Evolutionary conservation across 2,113 vertebrate genomes (phyloP), one percentile per base, ranked within the genome.

Genomic region (Tupaia tana): DNA sequence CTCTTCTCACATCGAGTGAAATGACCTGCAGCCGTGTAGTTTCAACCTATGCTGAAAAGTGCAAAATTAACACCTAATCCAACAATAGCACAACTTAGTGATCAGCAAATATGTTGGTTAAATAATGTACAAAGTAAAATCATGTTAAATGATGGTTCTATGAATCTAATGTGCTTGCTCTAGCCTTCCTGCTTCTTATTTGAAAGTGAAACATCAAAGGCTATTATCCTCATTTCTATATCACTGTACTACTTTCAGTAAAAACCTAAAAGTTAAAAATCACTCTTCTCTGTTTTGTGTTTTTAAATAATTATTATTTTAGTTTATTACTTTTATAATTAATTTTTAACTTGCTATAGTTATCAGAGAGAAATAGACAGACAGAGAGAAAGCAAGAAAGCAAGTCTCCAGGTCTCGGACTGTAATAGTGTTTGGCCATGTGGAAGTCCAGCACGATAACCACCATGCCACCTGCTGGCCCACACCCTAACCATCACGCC

Each of bases 191-290:
- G 64, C 4, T 92, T 87, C 25, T 86, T 93, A 52, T 77, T 84
- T 91, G 88, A 93, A 93, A 86, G n/a, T 73, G 10, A 58, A 82
- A 70, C 64, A 74, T 63, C n/a, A 82, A 92, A 34, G 12, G 1
- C 56, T 92, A 4, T 56, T 58, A 34, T 3, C 1, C 11, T 77
- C 22, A 71, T 73, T 85, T 11, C 7, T 64, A 34, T 27, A 83
- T 84, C 31, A 83, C 52, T 66, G 58, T 27, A 89, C 3, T 18
- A 59, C 43, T 93, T 88, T 89, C 3, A 85, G 67, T 58, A 86
- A 92, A 95, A 92, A 0, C 1, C 12, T 66, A 63, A 90, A 90
- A 20, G 31, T 19, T 83, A 93, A 88, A 78, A 27, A 52, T 93
- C 31, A 92, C 54, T 10, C 9, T 92, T 89, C 5, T 6, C 34